Conservation (phyloP, 2,797 vertebrate genomes). For the Hippocampus kuda region DNA sequence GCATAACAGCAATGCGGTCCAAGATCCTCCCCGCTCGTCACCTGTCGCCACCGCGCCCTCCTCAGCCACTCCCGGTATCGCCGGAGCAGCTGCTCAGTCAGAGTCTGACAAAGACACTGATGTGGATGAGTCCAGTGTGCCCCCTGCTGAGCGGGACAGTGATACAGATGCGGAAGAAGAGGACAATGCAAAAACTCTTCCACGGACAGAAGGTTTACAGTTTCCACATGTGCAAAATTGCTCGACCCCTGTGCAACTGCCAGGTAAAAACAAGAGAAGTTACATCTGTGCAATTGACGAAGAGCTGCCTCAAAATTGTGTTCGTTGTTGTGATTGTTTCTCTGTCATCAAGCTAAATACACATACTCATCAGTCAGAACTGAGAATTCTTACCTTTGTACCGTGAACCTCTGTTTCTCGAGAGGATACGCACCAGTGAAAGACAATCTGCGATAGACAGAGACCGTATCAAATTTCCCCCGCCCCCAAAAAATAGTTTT, state of each 20-base stretch:
- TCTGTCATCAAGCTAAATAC: neutral
- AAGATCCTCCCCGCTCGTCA: neutral
- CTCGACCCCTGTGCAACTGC: constrained; percentile 47
- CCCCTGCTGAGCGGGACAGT: constrained; percentile 13
- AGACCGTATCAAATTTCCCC: too few species aligned
- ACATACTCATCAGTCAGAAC: neutral
- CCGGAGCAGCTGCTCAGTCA: neutral
- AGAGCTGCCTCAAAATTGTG: neutral
- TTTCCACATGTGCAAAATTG: constrained; percentile 37
- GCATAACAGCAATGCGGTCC: neutral
- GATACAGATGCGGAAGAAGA: constrained; percentile 46
- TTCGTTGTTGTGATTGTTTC: neutral
- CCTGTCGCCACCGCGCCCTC: neutral
- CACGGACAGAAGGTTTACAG: constrained; percentile 19
- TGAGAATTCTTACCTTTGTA: neutral
- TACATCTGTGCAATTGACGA: too few species aligned
- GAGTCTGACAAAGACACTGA: neutral
- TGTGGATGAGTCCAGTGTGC: constrained; percentile 2
- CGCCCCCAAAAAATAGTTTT: too few species aligned
- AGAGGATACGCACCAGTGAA: too few species aligned
- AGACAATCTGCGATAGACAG: too few species aligned
- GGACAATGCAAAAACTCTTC: constrained; percentile 14
- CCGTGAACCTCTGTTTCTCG: too few species aligned
- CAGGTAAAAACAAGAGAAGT: constrained; percentile 38
- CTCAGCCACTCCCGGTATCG: neutral